A percentile compares a stretch with the other conserved stretches of the same genome.
Evolutionary conservation across 2,113 vertebrate species (phyloP).

Genomic region (Burhinus bistriatus): DNA sequence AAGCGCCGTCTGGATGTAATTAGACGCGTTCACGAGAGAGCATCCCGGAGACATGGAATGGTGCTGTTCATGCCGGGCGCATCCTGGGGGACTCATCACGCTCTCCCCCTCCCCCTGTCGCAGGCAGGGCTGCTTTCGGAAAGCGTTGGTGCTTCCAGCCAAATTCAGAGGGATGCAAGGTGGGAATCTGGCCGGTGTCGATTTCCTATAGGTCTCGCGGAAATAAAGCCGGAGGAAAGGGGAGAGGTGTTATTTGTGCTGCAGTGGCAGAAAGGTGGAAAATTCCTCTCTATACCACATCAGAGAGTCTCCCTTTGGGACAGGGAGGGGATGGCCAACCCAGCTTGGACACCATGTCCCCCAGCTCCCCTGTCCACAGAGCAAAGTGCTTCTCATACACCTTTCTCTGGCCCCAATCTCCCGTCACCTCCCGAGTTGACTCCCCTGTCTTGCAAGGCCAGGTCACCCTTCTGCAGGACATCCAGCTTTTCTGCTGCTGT

Average conservation of each 20-base stretch:
- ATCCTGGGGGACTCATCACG: background rate
- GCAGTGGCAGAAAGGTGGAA: background rate
- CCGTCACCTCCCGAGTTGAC: background rate
- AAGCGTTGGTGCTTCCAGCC: accelerated
- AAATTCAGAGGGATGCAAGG: accelerated
- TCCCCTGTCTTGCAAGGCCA: background rate
- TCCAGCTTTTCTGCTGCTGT: background rate
- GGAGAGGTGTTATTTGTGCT: background rate
- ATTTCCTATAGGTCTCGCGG: background rate
- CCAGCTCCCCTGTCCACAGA: background rate
- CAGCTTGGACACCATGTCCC: background rate
- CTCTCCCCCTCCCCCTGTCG: background rate
- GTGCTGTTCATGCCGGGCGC: background rate
- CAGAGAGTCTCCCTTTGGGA: background rate
- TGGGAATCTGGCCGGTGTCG: background rate
- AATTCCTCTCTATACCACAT: background rate
- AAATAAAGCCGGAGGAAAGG: background rate
- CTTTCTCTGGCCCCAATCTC: background rate
- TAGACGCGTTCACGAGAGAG: background rate
- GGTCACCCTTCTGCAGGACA: background rate
- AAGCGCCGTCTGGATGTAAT: background rate
- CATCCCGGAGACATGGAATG: background rate
- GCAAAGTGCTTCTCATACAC: accelerated
- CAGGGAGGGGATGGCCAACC: too few species aligned
- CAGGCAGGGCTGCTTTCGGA: background rate